phyloP scores from a whole-genome alignment of 2,797 vertebrate species.

The Sebastes hubbsi region DNA sequence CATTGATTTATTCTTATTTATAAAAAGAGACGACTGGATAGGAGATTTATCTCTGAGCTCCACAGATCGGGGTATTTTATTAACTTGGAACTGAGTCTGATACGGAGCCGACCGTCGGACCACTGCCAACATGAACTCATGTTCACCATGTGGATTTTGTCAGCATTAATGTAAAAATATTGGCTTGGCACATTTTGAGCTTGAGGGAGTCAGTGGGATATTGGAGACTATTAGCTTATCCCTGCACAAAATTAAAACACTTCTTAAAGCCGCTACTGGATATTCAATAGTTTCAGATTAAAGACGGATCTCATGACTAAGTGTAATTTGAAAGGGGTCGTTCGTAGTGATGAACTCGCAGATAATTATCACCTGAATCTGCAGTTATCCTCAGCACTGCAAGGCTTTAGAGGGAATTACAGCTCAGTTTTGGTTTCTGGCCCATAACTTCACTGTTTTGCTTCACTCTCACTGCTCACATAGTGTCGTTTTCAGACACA shows the following conservation, averaged over 20 bases:
- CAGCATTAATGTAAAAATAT: neutral
- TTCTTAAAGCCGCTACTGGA: neutral
- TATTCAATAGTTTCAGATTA: neutral
- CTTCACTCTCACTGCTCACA: too few species aligned
- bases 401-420: neutral
- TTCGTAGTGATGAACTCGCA: neutral
- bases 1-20: neutral
- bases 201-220: neutral
- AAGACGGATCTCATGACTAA: neutral
- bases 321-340: neutral
- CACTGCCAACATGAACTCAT: neutral
- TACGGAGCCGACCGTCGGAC: neutral
- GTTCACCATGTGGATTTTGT: conserved; percentile 11
- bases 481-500: neutral
- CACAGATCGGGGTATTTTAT: neutral
- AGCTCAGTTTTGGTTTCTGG: neutral
- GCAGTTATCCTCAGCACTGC: neutral
- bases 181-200: neutral
- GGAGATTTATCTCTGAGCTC: neutral
- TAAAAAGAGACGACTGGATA: neutral
- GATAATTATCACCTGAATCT: neutral
- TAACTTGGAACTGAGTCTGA: neutral
- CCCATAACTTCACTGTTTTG: neutral
- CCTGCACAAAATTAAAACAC: neutral
- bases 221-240: neutral